Evolutionary conservation across 2,797 vertebrate genomes (phyloP).

Genomic region (Malacoraja senta): DNA sequence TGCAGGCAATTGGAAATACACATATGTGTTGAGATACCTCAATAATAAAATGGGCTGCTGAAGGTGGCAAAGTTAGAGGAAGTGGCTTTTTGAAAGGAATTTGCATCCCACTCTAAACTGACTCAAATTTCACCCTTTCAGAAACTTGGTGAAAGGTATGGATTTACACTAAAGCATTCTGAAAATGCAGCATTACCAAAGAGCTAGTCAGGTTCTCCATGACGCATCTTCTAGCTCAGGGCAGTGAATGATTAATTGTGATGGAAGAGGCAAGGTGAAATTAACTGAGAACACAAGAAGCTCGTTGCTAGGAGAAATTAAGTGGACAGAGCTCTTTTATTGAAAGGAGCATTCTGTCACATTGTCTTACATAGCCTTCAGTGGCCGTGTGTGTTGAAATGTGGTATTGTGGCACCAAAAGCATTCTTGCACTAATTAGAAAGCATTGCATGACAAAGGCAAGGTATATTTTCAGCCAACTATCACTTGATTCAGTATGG

Average conservation of each 20-base stretch:
- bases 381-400: not conserved
- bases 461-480: not conserved
- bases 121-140: not conserved
- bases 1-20: not conserved
- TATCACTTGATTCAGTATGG: not conserved
- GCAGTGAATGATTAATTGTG: slow-evolving; percentile 18
- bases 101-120: not conserved
- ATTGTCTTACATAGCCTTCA: not conserved
- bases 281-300: slow-evolving; percentile 9
- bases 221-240: not conserved
- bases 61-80: not conserved
- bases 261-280: slow-evolving; percentile 19
- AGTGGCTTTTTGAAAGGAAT: not conserved
- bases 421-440: not conserved
- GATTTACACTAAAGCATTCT: not conserved
- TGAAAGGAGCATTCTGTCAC: not conserved
- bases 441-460: not conserved
- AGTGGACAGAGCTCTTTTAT: not conserved
- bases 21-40: no score
- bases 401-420: not conserved
- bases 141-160: not conserved
- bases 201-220: not conserved
- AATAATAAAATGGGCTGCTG: not conserved
- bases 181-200: not conserved
- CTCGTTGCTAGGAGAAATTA: not conserved